A percentile compares a stretch with the other conserved stretches of the same genome.
These are phyloP conservation scores for Synchiropus splendidus DNA, from an alignment of 2,113 vertebrate genomes.

Conservation along the genomic window DNA sequence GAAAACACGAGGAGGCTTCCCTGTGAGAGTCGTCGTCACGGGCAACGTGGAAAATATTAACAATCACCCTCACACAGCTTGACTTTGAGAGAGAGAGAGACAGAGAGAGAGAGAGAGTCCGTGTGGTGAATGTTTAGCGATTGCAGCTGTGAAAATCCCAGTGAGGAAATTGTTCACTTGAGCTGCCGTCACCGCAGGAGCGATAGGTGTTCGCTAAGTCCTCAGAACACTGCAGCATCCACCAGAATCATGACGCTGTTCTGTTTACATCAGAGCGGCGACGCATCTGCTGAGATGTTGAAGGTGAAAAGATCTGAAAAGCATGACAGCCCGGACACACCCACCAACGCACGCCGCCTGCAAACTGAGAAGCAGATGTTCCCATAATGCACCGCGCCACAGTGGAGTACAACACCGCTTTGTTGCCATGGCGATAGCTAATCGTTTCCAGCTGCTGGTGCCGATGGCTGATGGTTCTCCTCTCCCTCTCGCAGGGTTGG, in stretches of 20 bases:
- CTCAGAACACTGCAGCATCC: too few relatives aligned
- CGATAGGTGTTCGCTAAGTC: too few relatives aligned
- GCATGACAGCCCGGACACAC: conserved; percentile 34
- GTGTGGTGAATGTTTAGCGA: conserved; percentile 3
- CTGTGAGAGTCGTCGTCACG: conserved; percentile 9
- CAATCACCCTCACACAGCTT: conserved; percentile 2
- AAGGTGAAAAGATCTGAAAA: conserved; percentile 16
- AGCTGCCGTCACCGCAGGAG: background rate
- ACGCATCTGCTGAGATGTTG: conserved; percentile 8
- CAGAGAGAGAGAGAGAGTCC: conserved; percentile 2
- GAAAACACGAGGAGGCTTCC: conserved; percentile 11
- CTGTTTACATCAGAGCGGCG: too few relatives aligned
- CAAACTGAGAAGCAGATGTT: conserved; percentile 58
- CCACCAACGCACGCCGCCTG: conserved; percentile 18
- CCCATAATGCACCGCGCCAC: conserved; percentile 35
- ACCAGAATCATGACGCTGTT: too few relatives aligned
- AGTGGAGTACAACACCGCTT: conserved; percentile 45
- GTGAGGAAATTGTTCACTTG: background rate
- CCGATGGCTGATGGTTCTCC: conserved; percentile 23
- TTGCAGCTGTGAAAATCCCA: conserved; percentile 13
- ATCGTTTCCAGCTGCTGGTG: conserved; percentile 54
- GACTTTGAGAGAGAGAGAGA: conserved; percentile 11
- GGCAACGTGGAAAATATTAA: conserved; percentile 46
- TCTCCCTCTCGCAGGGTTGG: conserved; percentile 14
- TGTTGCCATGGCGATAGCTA: conserved; percentile 63